phyloP scores from a whole-genome alignment of 2,797 vertebrate species.

The Chaetophractus vellerosus region DNA sequence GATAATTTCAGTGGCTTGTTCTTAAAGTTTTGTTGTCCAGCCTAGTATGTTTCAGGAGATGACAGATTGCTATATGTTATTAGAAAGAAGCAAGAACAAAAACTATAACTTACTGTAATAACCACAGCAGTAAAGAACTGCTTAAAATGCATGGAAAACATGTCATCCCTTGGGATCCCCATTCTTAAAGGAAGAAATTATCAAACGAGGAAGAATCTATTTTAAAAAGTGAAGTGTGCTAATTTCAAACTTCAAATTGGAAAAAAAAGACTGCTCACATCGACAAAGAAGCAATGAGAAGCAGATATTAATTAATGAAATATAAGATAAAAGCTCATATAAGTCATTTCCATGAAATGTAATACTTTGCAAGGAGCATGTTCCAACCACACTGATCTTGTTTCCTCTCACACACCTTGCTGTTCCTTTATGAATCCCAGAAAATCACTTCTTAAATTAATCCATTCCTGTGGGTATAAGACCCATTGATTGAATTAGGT shows the following conservation, averaged over 20 bases:
- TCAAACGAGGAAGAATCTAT: conserved; percentile 34
- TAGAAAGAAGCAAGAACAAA: conserved; percentile 45
- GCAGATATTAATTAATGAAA: conserved; percentile 31
- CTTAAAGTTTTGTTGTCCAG: conserved; percentile 68
- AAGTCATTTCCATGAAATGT: conserved; percentile 15
- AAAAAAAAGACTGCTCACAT: background rate
- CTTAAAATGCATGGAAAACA: conserved; percentile 66
- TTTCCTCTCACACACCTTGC: background rate
- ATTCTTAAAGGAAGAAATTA: conserved; percentile 65
- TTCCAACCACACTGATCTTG: background rate
- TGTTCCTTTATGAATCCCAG: too few species aligned
- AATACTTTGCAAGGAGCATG: background rate
- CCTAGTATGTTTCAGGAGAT: conserved; percentile 39
- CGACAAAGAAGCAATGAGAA: conserved; percentile 32
- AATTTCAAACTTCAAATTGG: conserved; percentile 48
- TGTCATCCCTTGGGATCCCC: conserved; percentile 35
- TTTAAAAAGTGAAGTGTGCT: background rate
- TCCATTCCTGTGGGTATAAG: too few species aligned
- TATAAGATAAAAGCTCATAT: conserved; percentile 20
- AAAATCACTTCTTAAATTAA: too few species aligned
- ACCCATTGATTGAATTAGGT: too few species aligned
- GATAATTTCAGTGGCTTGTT: conserved; percentile 64
- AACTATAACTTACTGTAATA: conserved; percentile 54
- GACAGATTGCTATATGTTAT: conserved; percentile 40
- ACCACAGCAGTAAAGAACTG: conserved; percentile 39